Evolutionary conservation across 2,888 invertebrate species (phyloP).

Genomic region (Dasypogon diadema): DNA sequence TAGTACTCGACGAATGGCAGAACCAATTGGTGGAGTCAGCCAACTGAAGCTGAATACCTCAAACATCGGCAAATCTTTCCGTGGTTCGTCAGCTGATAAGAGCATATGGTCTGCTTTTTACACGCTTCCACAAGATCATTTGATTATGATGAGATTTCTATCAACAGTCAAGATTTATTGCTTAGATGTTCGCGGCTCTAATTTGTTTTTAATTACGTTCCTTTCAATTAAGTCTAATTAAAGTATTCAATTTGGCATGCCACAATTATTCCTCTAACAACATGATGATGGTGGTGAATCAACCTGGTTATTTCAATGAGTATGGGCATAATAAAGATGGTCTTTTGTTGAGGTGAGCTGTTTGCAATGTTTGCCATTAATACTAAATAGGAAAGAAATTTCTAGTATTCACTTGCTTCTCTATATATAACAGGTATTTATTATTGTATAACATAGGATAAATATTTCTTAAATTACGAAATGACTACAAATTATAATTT

Average conservation of each 20-base stretch:
- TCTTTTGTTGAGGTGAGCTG: no score
- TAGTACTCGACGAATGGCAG: slow-evolving; percentile 6
- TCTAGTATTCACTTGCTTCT: no score
- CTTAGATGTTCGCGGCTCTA: slow-evolving; percentile 10
- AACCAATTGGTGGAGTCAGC: slow-evolving; percentile 24
- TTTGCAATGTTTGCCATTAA: no score
- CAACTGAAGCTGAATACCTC: slow-evolving; percentile 35
- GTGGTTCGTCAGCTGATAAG: not conserved
- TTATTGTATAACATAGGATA: no score
- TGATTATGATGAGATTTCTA: slow-evolving; percentile 21
- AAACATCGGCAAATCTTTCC: slow-evolving; percentile 14
- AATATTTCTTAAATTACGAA: no score
- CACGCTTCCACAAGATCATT: not conserved
- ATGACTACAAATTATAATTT: no score
- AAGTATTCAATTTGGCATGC: slow-evolving; percentile 15
- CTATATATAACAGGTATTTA: no score
- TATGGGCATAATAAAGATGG: no score
- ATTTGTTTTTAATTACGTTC: slow-evolving; percentile 36
- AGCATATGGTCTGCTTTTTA: not conserved
- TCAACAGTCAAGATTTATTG: slow-evolving; percentile 10
- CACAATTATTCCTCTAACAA: not conserved
- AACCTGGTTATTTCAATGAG: no score
- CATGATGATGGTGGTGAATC: no score
- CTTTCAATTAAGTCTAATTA: slow-evolving; percentile 39
- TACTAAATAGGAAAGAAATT: no score